Evolutionary conservation across 2,113 vertebrate genomes (phyloP).

Genomic region (Setophaga kirtlandii): DNA sequence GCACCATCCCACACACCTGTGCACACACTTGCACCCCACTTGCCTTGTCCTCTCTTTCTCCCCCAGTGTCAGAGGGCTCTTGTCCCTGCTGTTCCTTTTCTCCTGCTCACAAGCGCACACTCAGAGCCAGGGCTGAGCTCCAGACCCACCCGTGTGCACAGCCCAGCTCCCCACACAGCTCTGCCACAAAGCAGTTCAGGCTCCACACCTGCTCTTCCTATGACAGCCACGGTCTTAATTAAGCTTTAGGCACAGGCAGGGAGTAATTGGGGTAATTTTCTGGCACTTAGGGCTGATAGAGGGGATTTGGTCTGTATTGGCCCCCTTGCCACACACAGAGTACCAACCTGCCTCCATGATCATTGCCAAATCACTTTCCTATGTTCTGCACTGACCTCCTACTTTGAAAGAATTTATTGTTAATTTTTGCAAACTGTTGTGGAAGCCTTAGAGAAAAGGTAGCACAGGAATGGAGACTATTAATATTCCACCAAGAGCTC

Average conservation of each 20-base stretch:
- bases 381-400: not conserved
- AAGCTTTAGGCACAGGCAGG: not conserved
- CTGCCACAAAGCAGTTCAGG: not conserved
- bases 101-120: not conserved
- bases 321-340: not conserved
- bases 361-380: not conserved
- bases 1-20: not conserved
- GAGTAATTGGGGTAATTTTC: not conserved
- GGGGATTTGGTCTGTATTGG: not conserved
- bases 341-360: rapidly evolving
- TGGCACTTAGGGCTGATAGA: not conserved
- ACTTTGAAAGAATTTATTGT: not conserved
- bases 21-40: not conserved
- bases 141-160: not conserved
- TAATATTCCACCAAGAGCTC: not conserved
- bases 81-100: not conserved
- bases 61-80: not conserved
- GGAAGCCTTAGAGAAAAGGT: not conserved
- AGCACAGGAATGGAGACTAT: not conserved
- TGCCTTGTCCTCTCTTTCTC: not conserved
- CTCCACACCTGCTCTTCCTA: not conserved
- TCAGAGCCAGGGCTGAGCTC: not conserved
- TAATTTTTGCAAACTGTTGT: not conserved
- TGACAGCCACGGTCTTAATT: rapidly evolving
- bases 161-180: not conserved